Evolutionary conservation across 2,797 vertebrate genomes (phyloP).

Genomic region (Melanotaenia pygmaea): DNA sequence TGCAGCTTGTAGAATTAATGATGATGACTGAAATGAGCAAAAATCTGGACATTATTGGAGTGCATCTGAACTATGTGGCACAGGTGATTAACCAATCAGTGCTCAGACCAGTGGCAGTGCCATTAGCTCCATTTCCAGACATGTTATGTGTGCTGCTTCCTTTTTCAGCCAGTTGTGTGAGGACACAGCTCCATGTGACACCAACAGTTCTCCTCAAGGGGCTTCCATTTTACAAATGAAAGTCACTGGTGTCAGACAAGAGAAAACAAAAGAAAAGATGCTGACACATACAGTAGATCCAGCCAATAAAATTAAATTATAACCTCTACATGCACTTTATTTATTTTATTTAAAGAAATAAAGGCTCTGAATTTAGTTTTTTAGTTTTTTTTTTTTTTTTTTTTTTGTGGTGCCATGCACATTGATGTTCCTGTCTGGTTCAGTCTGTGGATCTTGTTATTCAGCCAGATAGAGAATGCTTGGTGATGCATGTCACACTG

Average conservation of each 20-base stretch:
- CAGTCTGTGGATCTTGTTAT: constrained; percentile 50
- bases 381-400: constrained; percentile 9
- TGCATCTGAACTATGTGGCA: not conserved
- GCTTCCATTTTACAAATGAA: constrained; percentile 19
- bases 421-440: constrained; percentile 58
- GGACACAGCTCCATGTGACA: constrained; percentile 21
- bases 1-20: not conserved
- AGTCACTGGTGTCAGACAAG: constrained; percentile 22
- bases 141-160: constrained; percentile 24
- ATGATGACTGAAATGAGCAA: constrained; percentile 10
- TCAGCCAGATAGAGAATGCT: constrained; percentile 57
- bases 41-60: not conserved
- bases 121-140: constrained; percentile 29
- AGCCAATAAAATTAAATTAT: constrained; percentile 6
- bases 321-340: not conserved
- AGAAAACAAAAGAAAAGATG: constrained; percentile 21
- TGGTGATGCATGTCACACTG: constrained; percentile 61
- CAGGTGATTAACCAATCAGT: constrained; percentile 34
- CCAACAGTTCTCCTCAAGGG: constrained; percentile 27
- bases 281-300: constrained; percentile 28
- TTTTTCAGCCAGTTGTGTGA: constrained; percentile 28
- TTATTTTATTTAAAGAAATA: constrained; percentile 14
- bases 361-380: constrained; percentile 7
- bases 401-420: constrained; percentile 58
- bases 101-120: not conserved